These are phyloP conservation scores for Drosophila bocqueti DNA, from an alignment of 1,140 invertebrate species.

Conservation along the genomic window DNA sequence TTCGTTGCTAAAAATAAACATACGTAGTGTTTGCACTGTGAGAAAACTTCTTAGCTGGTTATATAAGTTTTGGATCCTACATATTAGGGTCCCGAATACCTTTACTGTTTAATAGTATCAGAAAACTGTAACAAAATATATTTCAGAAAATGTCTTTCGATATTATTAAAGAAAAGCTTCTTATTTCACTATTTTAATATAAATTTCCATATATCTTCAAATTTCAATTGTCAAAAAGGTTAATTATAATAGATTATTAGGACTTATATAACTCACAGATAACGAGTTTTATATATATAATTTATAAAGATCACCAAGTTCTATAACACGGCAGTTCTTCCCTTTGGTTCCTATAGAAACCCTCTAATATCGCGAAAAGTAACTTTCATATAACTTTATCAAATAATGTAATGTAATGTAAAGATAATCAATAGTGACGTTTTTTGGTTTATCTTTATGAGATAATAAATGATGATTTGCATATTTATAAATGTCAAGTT, in stretches of 20 bases:
- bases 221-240: too few species aligned
- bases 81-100: neutral
- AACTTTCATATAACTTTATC: neutral
- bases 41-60: neutral
- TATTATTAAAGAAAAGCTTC: too few species aligned
- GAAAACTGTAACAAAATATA: neutral
- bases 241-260: neutral
- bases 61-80: neutral
- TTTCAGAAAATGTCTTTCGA: too few species aligned
- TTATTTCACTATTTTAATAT: too few species aligned
- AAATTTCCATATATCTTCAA: too few species aligned
- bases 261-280: neutral
- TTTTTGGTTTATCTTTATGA: neutral
- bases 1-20: slow-evolving; percentile 67
- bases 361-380: neutral
- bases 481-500: slow-evolving; percentile 4
- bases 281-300: too few species aligned
- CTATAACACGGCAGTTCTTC: neutral
- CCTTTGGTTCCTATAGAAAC: neutral
- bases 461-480: slow-evolving; percentile 4
- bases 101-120: too few species aligned
- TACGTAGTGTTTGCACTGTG: slow-evolving; percentile 13
- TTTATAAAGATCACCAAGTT: neutral
- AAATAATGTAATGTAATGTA: neutral
- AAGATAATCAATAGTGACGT: neutral